These are phyloP conservation scores for Galerucella calmariensis DNA, from an alignment of 2,888 invertebrate genomes.

Conservation along the genomic window DNA sequence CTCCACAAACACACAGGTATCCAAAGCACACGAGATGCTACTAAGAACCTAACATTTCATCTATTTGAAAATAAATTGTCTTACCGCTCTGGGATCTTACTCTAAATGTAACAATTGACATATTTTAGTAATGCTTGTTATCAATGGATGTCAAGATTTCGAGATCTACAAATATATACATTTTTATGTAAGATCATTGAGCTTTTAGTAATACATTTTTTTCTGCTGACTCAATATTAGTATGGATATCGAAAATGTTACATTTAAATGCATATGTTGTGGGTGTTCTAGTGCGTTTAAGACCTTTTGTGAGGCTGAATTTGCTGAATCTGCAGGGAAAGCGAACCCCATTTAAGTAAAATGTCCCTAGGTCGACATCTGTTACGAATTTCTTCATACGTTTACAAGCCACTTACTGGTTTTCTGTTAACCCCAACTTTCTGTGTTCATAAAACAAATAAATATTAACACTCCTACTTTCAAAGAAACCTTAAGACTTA, in stretches of 20 bases:
- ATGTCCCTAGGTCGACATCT: slow-evolving; percentile 57
- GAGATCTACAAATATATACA: no score
- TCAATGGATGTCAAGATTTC: no score
- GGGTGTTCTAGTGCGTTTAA: slow-evolving; percentile 53
- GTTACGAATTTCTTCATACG: slow-evolving; percentile 48
- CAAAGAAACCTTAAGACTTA: not conserved
- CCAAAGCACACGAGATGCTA: no score
- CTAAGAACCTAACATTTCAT: no score
- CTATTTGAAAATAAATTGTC: no score
- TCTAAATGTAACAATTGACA: no score
- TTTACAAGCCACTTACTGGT: slow-evolving; percentile 35
- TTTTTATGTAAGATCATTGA: no score
- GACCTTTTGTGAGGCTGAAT: slow-evolving; percentile 53
- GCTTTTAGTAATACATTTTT: not conserved
- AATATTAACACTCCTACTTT: not conserved
- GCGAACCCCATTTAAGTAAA: slow-evolving; percentile 50
- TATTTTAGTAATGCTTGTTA: no score
- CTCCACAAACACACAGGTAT: no score
- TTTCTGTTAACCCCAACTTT: slow-evolving; percentile 4
- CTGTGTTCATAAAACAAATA: slow-evolving; percentile 4
- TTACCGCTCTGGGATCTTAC: no score
- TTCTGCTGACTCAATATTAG: slow-evolving; percentile 20
- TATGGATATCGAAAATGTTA: slow-evolving; percentile 30
- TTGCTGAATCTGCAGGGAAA: slow-evolving; percentile 55
- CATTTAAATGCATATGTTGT: slow-evolving; percentile 59